Evolutionary conservation across 2,797 vertebrate genomes (phyloP), one percentile per base, ranked within the genome.

Genomic region (Anolis apletophallus): DNA sequence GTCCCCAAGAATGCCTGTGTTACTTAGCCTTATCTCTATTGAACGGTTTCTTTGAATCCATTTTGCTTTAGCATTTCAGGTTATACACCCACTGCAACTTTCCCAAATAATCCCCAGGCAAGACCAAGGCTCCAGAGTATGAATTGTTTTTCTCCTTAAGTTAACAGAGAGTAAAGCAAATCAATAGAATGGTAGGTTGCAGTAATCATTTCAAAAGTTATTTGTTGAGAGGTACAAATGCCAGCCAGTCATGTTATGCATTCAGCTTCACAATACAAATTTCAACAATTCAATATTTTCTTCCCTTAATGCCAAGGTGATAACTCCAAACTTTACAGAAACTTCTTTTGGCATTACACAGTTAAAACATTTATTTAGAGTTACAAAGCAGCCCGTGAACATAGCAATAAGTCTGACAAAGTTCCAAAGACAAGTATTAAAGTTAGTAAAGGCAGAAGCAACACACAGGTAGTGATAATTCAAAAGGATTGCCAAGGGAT

Each of bases 141-240:
- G 55, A 80, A 80, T 91, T 85, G 85, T 81, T 86, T 40, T 55
- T 3, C 78, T 54, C 64, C 57, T 83, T 79, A 86, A 79, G 83
- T 89, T 57, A 80, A 84, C 50, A 8, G 12, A 59, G 81, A 89
- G 26, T 36, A 67, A 87, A 86, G 8, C 40, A 57, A 32, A 88
- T 73, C n/a, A 26, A 68, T 77, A 32, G 23, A 89, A 91, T 80
- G 12, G 17, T 0, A 2, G 8, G 2, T 69, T 88, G 83, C 0
- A 2, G 80, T 74, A 78, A 79, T 36, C n/a, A 19, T 86, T 86
- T 50, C 86, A 84, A 34, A 77, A 80, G 76, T 73, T 83, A 61
- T 72, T 87, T 87, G 19, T 68, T 57, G 79, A 81, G 8, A 71
- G 46, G 0, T 61, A 11, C 83, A 84, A 86, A 59, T 10, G 1